Evolutionary conservation across 2,888 invertebrate species (phyloP).

Genomic region (Podabrus alpinus): DNA sequence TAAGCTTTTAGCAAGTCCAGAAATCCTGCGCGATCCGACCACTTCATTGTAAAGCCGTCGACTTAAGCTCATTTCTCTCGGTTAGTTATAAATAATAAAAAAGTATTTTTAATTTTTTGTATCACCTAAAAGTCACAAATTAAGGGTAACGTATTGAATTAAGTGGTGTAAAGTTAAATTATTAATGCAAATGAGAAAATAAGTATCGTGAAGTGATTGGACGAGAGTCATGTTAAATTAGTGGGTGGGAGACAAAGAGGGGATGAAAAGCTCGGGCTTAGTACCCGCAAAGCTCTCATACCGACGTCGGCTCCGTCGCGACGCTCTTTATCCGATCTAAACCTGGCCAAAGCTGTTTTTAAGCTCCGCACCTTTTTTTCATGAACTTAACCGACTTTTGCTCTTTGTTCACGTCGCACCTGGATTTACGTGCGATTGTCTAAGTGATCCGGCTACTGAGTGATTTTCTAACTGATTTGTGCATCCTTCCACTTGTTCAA

Average conservation of each 20-base stretch:
- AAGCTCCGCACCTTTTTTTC: slow-evolving; percentile 56
- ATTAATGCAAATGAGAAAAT: slow-evolving; percentile 53
- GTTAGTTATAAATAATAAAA: slow-evolving; percentile 20
- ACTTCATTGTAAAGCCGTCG: slow-evolving; percentile 29
- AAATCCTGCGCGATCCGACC: slow-evolving; percentile 33
- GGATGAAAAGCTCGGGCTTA: slow-evolving; percentile 51
- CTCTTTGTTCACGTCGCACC: slow-evolving; percentile 55
- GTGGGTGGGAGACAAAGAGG: slow-evolving; percentile 41
- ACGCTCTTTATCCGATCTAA: slow-evolving; percentile 58
- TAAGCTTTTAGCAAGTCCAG: slow-evolving; percentile 33
- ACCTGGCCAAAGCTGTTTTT: slow-evolving; percentile 56
- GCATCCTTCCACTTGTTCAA: slow-evolving; percentile 35
- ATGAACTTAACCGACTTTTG: slow-evolving; percentile 56
- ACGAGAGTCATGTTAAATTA: slow-evolving; percentile 51
- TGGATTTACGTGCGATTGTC: slow-evolving; percentile 53
- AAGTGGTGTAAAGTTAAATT: slow-evolving; percentile 24
- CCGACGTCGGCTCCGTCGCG: slow-evolving; percentile 57
- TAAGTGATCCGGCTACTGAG: slow-evolving; percentile 50
- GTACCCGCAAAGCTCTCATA: slow-evolving; percentile 56
- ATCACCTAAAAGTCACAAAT: slow-evolving; percentile 9
- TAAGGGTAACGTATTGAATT: slow-evolving; percentile 10
- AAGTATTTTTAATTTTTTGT: not conserved
- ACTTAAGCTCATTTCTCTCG: slow-evolving; percentile 21
- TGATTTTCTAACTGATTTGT: slow-evolving; percentile 55
- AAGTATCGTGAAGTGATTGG: slow-evolving; percentile 51